These are phyloP conservation scores for Protobothrops flavoviridis DNA, from an alignment of 2,113 vertebrate species.

Conservation along the genomic window DNA sequence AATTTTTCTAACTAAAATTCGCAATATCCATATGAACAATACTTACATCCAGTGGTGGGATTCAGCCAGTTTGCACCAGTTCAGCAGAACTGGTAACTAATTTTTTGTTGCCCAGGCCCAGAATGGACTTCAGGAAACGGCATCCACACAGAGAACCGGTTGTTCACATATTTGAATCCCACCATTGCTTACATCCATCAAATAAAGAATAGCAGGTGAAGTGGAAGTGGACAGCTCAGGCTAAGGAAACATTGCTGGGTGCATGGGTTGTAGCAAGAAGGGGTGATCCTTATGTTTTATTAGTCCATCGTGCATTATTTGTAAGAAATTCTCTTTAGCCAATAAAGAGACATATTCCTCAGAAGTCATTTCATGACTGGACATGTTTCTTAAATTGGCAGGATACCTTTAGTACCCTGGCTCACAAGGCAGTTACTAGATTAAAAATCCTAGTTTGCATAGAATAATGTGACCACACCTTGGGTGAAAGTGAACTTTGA, in stretches of 20 bases:
- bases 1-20: neutral
- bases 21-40: neutral
- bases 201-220: neutral
- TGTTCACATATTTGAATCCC: no score
- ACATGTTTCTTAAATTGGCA: neutral
- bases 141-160: no score
- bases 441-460: neutral
- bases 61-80: no score
- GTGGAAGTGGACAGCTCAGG: neutral
- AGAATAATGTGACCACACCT: neutral
- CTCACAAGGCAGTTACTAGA: neutral
- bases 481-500: neutral
- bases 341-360: neutral
- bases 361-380: neutral
- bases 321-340: neutral
- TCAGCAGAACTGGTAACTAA: no score
- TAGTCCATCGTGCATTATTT: neutral
- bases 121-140: no score
- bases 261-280: neutral
- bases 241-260: neutral
- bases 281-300: neutral
- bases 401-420: neutral
- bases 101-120: no score
- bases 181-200: neutral
- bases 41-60: neutral